Evolutionary conservation across 2,888 invertebrate species (phyloP), one percentile per base, ranked within the genome.

Genomic region (Hemistola chrysoprasaria): DNA sequence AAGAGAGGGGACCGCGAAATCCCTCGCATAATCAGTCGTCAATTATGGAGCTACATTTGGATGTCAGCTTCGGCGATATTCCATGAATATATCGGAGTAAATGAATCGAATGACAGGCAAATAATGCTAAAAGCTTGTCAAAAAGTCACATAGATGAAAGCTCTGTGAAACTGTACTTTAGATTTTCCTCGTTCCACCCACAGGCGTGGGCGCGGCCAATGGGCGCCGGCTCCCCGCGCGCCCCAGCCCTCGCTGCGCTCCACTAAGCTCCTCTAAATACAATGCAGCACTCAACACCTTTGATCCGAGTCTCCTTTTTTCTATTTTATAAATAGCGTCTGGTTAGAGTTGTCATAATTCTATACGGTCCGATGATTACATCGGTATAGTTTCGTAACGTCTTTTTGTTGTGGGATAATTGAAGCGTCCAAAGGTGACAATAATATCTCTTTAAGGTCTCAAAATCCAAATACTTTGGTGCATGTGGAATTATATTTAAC

Each of bases 81-180:
- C n/a, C 4, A 16, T 4, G 16, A 16, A 16, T 16, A 16, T 59
- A 58, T 54, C 60, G 59, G 50, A 61, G 62, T 71, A 74, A 55
- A 78, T 75, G 65, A 76, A 60, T 55, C 65, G 62, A 63, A 63
- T 74, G 80, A 83, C 78, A 78, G 65, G 62, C 53, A 69, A 63
- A 71, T 76, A 78, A 78, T 72, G 79, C 71, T 86, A 85, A 87
- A 86, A 87, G 86, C 83, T 84, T 87, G 85, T 78, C 69, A 71
- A 72, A 78, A 68, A 65, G 63, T 62, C 71, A 62, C 53, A 63
- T 53, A 56, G 55, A 49, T 77, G 77, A 80, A 85, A 84, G 73
- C 68, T 71, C 70, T 50, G 65, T 68, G 38, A 31, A 43, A 31
- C 29, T 21, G 27, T 66, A 56, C n/a, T n/a, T n/a, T n/a, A 69